Base-by-base conservation (phyloP, 1,140 invertebrate species). In the Holotrichia oblita region DNA sequence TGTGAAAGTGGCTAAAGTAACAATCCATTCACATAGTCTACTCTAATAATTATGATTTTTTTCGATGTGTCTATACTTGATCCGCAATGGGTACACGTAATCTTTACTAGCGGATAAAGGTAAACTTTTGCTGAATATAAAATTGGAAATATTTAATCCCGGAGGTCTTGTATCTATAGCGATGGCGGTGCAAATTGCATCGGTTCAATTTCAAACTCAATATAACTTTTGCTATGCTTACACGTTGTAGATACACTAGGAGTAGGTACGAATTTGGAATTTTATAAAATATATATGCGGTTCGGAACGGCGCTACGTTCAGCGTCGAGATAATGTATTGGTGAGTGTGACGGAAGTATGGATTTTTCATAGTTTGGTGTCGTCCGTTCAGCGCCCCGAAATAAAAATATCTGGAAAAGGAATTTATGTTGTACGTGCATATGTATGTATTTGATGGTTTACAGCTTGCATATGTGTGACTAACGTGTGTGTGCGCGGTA, bases 111-210 rank as follows among this genome's bases (percentile, higher is more conserved):
- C 22, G 61, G 27, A 69, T 10, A 69, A 22, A 27, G 10, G 61
- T 34, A 69, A 69, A 69, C 20, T 69, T 69, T 69, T n/a, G 61
- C 12, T 69, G 61, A 69, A 76, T 76, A 76, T 76, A 55, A 55
- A 76, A 76, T 76, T 42, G 75, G 75, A 76, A 76, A 76, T 76
- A 76, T 76, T 76, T 76, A 76, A 76, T 76, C 75, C 75, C 75
- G 75, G 27, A 41, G 75, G 75, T 27, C 75, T 76, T 76, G 75
- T 76, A 76, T 76, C 73, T 40, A 40, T 42, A 44, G 17, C 61
- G 73, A 44, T 74, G 40, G 73, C 73, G 73, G 75, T 76, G 75
- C 75, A 76, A 76, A 76, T 76, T 76, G 75, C 75, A 55, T 76
- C 20, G 75, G 75, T 76, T 76, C 75, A 76, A 76, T 76, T 76